Evolutionary conservation across 2,888 invertebrate genomes (phyloP).

Genomic region (Sminthurinus aureus): DNA sequence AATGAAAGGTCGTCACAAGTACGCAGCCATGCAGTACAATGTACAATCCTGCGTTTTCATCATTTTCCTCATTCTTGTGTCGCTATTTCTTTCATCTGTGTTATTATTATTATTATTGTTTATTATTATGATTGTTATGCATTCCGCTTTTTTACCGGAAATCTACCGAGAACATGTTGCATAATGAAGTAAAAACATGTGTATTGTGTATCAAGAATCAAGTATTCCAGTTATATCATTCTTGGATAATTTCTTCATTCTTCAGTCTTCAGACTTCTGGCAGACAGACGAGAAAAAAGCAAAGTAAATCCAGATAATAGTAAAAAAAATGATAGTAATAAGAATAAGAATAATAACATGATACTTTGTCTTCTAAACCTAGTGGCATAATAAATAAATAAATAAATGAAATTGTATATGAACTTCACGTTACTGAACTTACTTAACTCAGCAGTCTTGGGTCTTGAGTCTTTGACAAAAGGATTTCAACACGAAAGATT

Average conservation of each 20-base stretch:
- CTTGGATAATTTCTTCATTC: too few species aligned
- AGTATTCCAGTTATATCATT: too few species aligned
- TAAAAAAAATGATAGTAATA: too few species aligned
- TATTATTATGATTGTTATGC: neutral
- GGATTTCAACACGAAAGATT: neutral
- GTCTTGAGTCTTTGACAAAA: neutral
- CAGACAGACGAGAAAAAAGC: too few species aligned
- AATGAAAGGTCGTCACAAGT: neutral
- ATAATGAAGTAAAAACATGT: too few species aligned
- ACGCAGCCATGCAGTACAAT: neutral
- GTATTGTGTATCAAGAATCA: too few species aligned
- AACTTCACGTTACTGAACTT: too few species aligned
- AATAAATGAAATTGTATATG: neutral
- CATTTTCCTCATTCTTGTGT: neutral
- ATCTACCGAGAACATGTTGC: neutral
- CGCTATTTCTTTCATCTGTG: neutral
- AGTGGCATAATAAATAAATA: neutral
- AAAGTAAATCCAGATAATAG: too few species aligned
- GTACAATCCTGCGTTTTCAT: neutral
- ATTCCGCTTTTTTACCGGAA: neutral
- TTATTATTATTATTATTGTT: neutral
- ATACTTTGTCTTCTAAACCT: neutral
- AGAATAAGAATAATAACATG: neutral
- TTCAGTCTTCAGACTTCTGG: too few species aligned
- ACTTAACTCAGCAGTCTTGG: neutral